Percentiles rank a stretch among this genome's conserved stretches.
These are phyloP conservation scores for Polymixis flavicincta DNA, from an alignment of 2,888 invertebrate species.

Conservation along the genomic window DNA sequence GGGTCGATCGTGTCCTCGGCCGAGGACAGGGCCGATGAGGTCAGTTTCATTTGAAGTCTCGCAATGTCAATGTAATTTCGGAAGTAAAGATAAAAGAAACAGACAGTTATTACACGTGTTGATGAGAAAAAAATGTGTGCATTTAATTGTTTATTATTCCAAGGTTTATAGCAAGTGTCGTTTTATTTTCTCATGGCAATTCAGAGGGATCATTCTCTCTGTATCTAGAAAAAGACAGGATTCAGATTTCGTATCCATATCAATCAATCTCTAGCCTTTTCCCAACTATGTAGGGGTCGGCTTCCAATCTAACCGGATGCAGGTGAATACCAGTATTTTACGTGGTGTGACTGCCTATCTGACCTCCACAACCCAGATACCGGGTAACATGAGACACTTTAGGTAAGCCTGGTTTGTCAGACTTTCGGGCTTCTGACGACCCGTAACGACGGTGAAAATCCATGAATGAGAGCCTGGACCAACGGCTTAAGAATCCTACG, in stretches of 20 bases:
- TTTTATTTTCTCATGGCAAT: background rate
- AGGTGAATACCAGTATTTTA: no score
- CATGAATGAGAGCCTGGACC: no score
- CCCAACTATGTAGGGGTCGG: no score
- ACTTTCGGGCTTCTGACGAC: no score
- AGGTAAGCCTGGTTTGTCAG: no score
- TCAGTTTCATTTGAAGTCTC: slow-evolving; percentile 24
- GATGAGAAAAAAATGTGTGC: slow-evolving; percentile 21
- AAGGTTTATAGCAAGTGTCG: slow-evolving; percentile 7
- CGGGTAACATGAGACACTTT: no score
- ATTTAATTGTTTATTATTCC: slow-evolving; percentile 36
- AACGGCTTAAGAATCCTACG: no score
- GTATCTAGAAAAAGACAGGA: background rate
- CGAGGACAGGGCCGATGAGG: slow-evolving; percentile 32
- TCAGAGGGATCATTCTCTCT: background rate
- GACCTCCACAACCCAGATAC: no score
- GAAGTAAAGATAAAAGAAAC: slow-evolving; percentile 34
- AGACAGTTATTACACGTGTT: slow-evolving; percentile 22
- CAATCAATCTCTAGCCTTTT: no score
- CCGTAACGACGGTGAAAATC: no score
- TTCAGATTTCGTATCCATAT: background rate
- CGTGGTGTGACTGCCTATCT: no score
- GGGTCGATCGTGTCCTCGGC: slow-evolving; percentile 27
- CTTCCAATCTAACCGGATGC: no score
- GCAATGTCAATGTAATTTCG: slow-evolving; percentile 50